Percentiles rank a stretch among this genome's conserved stretches.
Conservation (phyloP, 2,797 vertebrate genomes). For the Pseudotriccus pelzelni region DNA sequence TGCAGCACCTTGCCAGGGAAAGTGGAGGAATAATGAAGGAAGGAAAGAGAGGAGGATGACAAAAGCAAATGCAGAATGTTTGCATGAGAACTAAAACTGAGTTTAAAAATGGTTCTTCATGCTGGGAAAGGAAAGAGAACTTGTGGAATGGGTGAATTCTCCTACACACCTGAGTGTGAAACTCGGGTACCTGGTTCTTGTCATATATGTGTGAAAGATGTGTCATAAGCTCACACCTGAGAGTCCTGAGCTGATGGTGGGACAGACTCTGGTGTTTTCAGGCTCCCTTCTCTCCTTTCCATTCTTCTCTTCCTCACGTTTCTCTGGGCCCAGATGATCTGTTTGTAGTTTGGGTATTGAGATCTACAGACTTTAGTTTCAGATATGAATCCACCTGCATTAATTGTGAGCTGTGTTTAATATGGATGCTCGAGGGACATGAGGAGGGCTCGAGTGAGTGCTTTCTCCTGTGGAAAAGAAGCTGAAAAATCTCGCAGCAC, state of each 20-base stretch:
- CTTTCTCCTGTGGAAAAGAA: not conserved
- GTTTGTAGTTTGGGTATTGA: not conserved
- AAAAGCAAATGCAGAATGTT: not conserved
- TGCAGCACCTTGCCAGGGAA: not conserved
- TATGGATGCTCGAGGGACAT: not conserved
- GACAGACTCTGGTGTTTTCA: not conserved
- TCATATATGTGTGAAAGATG: rapidly evolving
- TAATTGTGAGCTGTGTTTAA: not conserved
- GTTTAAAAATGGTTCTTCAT: not conserved
- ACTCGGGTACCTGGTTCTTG: not conserved
- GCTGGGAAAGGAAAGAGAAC: not conserved
- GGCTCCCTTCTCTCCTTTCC: not conserved
- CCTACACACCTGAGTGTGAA: not conserved
- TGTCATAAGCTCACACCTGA: not conserved
- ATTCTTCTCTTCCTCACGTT: not conserved
- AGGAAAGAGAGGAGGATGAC: not conserved
- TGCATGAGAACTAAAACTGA: not conserved
- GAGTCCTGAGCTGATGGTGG: not conserved
- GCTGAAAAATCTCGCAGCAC: not conserved
- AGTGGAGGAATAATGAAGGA: rapidly evolving
- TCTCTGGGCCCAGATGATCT: not conserved
- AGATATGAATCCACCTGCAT: not conserved
- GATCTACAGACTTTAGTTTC: not conserved
- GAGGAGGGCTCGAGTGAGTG: not conserved
- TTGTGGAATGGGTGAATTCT: not conserved